Evolutionary conservation across 2,113 vertebrate genomes (phyloP).

Genomic region (Psilopsiagon aymara): DNA sequence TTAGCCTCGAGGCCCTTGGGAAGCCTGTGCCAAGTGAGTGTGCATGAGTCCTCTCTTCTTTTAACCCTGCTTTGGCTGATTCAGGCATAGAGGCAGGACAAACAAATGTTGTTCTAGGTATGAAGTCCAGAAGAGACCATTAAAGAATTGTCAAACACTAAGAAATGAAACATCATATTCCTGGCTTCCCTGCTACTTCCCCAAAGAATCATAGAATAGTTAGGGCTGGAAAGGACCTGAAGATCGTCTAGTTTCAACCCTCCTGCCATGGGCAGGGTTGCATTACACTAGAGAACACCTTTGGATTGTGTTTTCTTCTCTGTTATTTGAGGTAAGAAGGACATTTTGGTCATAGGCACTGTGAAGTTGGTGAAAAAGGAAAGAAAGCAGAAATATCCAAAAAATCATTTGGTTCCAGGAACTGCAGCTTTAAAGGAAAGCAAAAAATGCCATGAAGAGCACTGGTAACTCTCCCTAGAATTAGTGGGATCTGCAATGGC

Average conservation of each 20-base stretch:
- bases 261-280: not conserved
- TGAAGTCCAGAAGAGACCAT: not conserved
- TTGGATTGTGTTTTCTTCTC: not conserved
- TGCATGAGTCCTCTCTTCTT: not conserved
- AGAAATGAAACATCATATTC: accelerated
- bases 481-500: too few species aligned
- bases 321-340: not conserved
- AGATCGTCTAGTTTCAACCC: not conserved
- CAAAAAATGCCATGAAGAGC: not conserved
- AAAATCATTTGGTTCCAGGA: not conserved
- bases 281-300: not conserved
- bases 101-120: not conserved
- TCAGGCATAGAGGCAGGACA: not conserved
- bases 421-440: not conserved
- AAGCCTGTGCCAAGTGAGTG: conserved; percentile 1
- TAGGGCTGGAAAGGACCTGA: not conserved
- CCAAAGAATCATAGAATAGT: not conserved
- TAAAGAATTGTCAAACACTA: not conserved
- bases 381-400: not conserved
- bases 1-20: conserved; percentile 15
- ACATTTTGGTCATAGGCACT: not conserved
- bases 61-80: conserved; percentile 43
- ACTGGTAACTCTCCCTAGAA: not conserved
- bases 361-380: not conserved
- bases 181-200: not conserved